A percentile compares a stretch with the other conserved stretches of the same genome.
Evolutionary conservation across 1,140 invertebrate species (phyloP).

Genomic region (Anastrepha ludens): DNA sequence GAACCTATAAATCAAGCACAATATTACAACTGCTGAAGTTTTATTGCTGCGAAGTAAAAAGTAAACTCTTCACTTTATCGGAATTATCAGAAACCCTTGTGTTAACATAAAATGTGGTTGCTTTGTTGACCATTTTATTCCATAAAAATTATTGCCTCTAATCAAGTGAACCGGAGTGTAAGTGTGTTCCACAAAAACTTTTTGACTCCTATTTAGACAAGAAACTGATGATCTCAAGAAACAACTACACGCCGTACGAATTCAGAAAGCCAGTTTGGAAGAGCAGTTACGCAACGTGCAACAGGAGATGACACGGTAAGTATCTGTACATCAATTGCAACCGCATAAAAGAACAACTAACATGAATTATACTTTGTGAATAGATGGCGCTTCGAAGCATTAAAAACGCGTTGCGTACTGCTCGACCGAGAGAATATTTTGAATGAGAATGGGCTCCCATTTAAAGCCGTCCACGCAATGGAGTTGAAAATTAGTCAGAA

Average conservation of each 20-base stretch:
- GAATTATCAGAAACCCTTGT: too few species aligned
- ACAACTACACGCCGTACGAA: constrained; percentile 66
- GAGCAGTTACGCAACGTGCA: constrained; percentile 67
- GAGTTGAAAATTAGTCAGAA: constrained; percentile 67
- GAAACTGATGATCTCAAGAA: constrained; percentile 72
- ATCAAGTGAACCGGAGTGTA: too few species aligned
- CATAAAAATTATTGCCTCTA: too few species aligned
- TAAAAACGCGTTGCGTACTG: constrained; percentile 71
- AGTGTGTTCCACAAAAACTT: not conserved
- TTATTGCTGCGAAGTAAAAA: too few species aligned
- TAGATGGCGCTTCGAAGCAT: constrained; percentile 72
- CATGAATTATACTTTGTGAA: not conserved
- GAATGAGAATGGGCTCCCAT: constrained; percentile 68
- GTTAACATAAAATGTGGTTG: too few species aligned
- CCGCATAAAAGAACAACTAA: not conserved
- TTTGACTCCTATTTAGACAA: constrained; percentile 65
- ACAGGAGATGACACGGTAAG: constrained; percentile 69
- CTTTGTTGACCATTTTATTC: too few species aligned
- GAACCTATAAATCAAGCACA: too few species aligned
- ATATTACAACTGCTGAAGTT: too few species aligned
- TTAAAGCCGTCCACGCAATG: constrained; percentile 65
- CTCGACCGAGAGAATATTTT: constrained; percentile 71
- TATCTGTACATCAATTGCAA: not conserved
- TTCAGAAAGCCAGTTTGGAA: constrained; percentile 70
- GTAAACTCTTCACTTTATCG: too few species aligned